These are phyloP conservation scores for Papilio aristodemus DNA, from an alignment of 1,140 invertebrate genomes.

Conservation along the genomic window DNA sequence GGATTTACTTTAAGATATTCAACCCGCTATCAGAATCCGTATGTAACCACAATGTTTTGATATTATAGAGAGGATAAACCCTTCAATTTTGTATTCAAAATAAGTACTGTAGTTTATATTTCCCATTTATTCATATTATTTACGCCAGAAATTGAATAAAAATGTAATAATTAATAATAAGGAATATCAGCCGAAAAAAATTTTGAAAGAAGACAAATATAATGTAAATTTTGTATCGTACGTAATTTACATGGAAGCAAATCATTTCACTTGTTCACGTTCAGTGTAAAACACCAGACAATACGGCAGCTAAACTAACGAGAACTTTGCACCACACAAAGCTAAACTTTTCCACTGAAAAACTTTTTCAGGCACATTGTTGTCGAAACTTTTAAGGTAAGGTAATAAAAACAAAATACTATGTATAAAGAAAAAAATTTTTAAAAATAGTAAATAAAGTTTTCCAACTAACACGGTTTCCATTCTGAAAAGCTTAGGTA, in stretches of 20 bases:
- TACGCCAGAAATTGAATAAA: too few relatives aligned
- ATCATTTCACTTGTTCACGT: slow-evolving; percentile 21
- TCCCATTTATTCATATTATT: too few relatives aligned
- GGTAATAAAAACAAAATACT: too few relatives aligned
- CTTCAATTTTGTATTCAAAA: neutral
- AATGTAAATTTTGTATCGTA: neutral
- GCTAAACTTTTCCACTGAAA: slow-evolving; percentile 25
- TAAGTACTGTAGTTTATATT: neutral
- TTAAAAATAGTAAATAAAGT: too few relatives aligned
- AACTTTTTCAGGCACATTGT: slow-evolving; percentile 22
- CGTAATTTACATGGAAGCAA: slow-evolving; percentile 2
- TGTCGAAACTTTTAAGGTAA: slow-evolving; percentile 9
- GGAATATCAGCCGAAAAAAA: too few relatives aligned
- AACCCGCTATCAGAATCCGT: neutral
- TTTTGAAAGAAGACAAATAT: too few relatives aligned
- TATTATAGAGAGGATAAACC: neutral
- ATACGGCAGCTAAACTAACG: slow-evolving; percentile 24
- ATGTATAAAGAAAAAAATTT: too few relatives aligned
- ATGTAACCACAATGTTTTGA: slow-evolving; percentile 14
- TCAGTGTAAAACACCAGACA: slow-evolving; percentile 15
- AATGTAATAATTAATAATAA: too few relatives aligned
- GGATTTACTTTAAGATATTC: slow-evolving; percentile 1
- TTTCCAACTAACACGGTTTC: too few relatives aligned
- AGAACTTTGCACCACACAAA: slow-evolving; percentile 23
- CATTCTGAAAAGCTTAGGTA: too few relatives aligned